Percentiles rank a stretch among this genome's conserved stretches.
Conservation (phyloP, 2,888 invertebrate genomes). For the Ethmia dodecea region DNA sequence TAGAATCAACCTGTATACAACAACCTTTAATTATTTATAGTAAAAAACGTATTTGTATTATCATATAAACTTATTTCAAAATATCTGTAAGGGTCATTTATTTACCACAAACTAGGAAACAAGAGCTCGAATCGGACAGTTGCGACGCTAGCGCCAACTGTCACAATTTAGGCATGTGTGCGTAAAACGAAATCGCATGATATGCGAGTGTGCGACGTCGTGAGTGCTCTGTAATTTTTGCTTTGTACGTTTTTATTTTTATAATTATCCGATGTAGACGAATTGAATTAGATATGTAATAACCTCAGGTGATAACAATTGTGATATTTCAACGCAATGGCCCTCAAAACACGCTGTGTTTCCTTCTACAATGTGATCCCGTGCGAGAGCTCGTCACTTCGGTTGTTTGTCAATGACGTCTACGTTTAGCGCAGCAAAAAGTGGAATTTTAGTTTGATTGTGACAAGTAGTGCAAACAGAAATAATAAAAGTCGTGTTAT, state of each 20-base stretch:
- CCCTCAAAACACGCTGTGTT: conserved; percentile 63
- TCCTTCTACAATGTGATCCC: conserved; percentile 67
- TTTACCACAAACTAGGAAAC: neutral
- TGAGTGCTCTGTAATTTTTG: conserved; percentile 71
- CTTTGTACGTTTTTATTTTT: conserved; percentile 76
- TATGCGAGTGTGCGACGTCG: conserved; percentile 73
- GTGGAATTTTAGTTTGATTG: conserved; percentile 74
- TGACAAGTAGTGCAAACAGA: conserved; percentile 72
- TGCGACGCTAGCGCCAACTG: conserved; percentile 33
- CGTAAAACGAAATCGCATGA: conserved; percentile 65
- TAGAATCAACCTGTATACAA: no score
- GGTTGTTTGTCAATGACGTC: conserved; percentile 78
- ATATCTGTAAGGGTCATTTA: no score
- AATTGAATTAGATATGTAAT: conserved; percentile 62
- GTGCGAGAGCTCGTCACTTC: conserved; percentile 73
- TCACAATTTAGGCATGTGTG: conserved; percentile 38
- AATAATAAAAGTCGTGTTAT: conserved; percentile 63
- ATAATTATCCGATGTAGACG: conserved; percentile 60
- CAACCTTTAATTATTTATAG: no score
- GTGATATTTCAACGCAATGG: conserved; percentile 68
- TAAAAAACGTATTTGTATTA: no score
- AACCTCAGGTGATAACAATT: conserved; percentile 69
- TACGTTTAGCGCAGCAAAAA: conserved; percentile 76
- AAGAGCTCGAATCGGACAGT: conserved; percentile 3
- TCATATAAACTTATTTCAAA: no score